Evolutionary conservation across 2,797 vertebrate genomes (phyloP), one percentile per base, ranked within the genome.

Genomic region (Eurystomus glaucurus): DNA sequence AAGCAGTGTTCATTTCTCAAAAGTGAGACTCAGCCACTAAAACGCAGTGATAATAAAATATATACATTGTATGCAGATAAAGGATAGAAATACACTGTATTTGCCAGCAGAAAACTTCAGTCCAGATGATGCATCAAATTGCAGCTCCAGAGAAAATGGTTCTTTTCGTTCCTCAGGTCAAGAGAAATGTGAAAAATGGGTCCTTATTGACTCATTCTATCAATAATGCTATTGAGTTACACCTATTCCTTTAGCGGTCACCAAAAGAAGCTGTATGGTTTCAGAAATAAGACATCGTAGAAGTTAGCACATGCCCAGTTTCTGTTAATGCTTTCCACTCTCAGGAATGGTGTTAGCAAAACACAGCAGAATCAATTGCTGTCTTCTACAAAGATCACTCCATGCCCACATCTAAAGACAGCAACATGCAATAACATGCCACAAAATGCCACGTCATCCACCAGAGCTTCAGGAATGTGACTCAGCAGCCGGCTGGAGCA

Each of bases 11-110:
- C 41, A 33, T 16, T 58, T 57, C 71, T 72, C 76, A 33, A 29
- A 81, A 61, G 51, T 9, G 29, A 58, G 31, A 64, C 11, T 5
- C 45, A 52, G 10, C 7, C n/a, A 31, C 13, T 50, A 22, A 15
- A 66, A 61, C 81, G 28, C 22, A 65, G 15, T 14, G 11, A 43
- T 8, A n/a, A 75, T 39, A 62, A 76, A 69, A 69, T 14, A 37
- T 5, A 1, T 3, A 2, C n/a, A 12, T 64, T 58, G 23, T 17
- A 31, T 48, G 31, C 55, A 91, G 62, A n/a, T 31, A 68, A 26
- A 0, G 2, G 9, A n/a, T 8, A 19, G 65, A 52, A 81, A 75
- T 65, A 65, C 0, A 1, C 4, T 45, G 43, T 7, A 6, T 6
- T 29, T 39, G 51, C 8, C 75, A 96, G 33, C 20, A 58, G 66